A percentile compares a stretch with the other conserved stretches of the same genome.
phyloP scores from a whole-genome alignment of 2,888 invertebrate species.

The Stomorhina lunata region DNA sequence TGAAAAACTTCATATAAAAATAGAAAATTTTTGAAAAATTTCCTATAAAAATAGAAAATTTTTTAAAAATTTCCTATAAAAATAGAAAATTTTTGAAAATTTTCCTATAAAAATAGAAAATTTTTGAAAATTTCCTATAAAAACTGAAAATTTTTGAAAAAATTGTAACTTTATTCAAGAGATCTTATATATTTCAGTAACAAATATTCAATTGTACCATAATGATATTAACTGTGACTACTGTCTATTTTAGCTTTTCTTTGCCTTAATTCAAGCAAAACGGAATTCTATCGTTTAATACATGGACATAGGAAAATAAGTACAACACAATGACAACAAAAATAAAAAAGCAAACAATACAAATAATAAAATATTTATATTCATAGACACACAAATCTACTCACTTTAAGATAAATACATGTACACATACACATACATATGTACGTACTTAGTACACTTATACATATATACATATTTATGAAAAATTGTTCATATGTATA shows the following conservation, averaged over 20 bases:
- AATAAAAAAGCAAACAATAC: constrained; percentile 29
- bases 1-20: too few species aligned
- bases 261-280: not conserved
- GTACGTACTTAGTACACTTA: not conserved
- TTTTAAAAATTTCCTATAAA: too few species aligned
- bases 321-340: constrained; percentile 9
- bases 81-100: too few species aligned
- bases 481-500: too few species aligned
- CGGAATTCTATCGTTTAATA: constrained; percentile 7
- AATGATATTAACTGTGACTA: not conserved
- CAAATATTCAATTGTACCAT: not conserved
- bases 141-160: too few species aligned
- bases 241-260: constrained; percentile 10
- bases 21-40: too few species aligned
- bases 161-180: not conserved
- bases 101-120: too few species aligned
- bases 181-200: not conserved
- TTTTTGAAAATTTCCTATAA: too few species aligned
- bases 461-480: not conserved
- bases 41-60: too few species aligned
- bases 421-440: not conserved
- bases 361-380: constrained; percentile 43
- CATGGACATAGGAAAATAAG: constrained; percentile 9
- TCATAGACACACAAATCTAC: constrained; percentile 4
- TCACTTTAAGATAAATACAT: too few species aligned